These are phyloP conservation scores for Hydrotaea diabolus DNA, from an alignment of 2,888 invertebrate species.

Conservation along the genomic window DNA sequence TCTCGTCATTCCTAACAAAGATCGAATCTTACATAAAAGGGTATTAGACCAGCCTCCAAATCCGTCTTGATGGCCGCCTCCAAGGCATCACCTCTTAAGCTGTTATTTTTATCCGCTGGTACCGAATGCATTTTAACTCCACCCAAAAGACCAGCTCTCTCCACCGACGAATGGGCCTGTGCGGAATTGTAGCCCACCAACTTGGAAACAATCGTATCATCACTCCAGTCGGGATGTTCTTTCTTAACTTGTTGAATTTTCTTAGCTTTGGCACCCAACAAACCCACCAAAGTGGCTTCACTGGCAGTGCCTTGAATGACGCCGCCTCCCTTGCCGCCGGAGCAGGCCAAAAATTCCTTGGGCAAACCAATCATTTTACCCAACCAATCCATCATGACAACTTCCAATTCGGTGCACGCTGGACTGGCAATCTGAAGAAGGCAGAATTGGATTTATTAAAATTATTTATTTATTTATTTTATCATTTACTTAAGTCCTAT, in stretches of 20 bases:
- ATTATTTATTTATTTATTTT: too few species aligned
- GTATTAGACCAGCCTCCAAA: constrained; percentile 92
- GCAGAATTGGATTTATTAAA: not conserved
- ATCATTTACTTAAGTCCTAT: too few species aligned
- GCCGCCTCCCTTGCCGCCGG: constrained; percentile 92
- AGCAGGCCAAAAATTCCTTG: constrained; percentile 89
- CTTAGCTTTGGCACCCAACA: constrained; percentile 93
- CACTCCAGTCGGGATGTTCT: constrained; percentile 88
- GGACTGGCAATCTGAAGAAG: constrained; percentile 91
- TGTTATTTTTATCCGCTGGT: constrained; percentile 86
- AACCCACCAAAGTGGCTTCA: constrained; percentile 95
- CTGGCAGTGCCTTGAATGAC: constrained; percentile 97
- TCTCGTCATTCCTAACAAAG: not conserved
- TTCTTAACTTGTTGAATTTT: constrained; percentile 86
- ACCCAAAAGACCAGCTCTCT: constrained; percentile 93
- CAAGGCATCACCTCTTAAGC: constrained; percentile 88
- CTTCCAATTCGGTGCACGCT: constrained; percentile 97
- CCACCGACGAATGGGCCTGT: constrained; percentile 96
- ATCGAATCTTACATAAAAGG: constrained; percentile 90
- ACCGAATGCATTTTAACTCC: constrained; percentile 91
- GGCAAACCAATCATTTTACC: constrained; percentile 96
- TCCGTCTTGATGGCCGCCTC: constrained; percentile 92
- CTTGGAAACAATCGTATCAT: constrained; percentile 87
- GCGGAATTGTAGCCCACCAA: constrained; percentile 93
- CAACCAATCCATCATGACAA: constrained; percentile 97